A percentile compares a stretch with the other conserved stretches of the same genome.
phyloP scores from a whole-genome alignment of 2,888 invertebrate species.

The Xanthostigma xanthostigma region DNA sequence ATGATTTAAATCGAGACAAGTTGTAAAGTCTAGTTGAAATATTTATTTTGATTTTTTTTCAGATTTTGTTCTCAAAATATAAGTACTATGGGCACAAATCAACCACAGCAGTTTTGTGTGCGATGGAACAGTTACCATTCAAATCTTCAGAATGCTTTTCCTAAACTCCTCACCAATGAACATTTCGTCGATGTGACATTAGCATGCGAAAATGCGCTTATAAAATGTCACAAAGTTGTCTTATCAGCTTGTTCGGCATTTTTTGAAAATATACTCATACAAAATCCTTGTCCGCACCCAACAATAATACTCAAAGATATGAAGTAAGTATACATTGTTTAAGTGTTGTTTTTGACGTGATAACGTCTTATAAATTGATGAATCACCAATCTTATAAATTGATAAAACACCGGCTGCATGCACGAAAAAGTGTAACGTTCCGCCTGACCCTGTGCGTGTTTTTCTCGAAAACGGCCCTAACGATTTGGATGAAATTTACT shows the following conservation, averaged over 20 bases:
- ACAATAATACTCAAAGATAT: conserved; percentile 74
- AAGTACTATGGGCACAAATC: conserved; percentile 17
- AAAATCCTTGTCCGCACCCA: conserved; percentile 76
- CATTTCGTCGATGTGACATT: conserved; percentile 80
- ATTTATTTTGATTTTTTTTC: not conserved
- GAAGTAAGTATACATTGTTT: conserved; percentile 31
- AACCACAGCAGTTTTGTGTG: conserved; percentile 55
- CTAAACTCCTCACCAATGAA: conserved; percentile 57
- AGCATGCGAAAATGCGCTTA: conserved; percentile 72
- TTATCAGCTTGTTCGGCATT: conserved; percentile 75
- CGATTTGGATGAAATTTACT: too few species aligned
- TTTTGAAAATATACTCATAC: conserved; percentile 61
- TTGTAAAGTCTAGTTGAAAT: too few species aligned
- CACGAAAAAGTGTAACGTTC: too few species aligned
- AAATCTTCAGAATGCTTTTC: conserved; percentile 63
- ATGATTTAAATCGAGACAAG: too few species aligned
- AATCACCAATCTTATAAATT: too few species aligned
- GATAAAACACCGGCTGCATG: too few species aligned
- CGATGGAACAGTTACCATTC: conserved; percentile 74
- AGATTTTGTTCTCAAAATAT: not conserved
- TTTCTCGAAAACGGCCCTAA: too few species aligned
- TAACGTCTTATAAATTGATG: too few species aligned
- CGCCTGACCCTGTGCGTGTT: too few species aligned
- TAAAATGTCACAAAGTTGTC: conserved; percentile 77
- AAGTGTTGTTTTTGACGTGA: not conserved